Evolutionary conservation across 2,113 vertebrate genomes (phyloP).

Genomic region (Sorex araneus): DNA sequence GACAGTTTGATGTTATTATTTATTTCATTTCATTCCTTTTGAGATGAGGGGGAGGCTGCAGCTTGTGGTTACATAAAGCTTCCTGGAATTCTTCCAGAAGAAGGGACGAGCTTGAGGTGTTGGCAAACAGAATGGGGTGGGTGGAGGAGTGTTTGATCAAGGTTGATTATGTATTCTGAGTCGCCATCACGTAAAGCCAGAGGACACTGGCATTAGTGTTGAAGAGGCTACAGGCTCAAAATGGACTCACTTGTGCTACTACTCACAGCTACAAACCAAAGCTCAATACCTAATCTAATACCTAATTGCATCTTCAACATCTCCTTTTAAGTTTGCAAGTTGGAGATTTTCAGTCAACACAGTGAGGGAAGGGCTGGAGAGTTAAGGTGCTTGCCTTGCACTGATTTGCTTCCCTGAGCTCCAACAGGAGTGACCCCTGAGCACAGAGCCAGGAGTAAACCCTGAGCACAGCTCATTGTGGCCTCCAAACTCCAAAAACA

Average conservation of each 20-base stretch:
- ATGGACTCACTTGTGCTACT: neutral
- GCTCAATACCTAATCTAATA: neutral
- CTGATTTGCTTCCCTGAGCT: no score
- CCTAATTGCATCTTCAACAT: neutral
- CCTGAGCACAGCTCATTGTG: no score
- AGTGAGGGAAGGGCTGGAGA: neutral
- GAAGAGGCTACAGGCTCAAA: neutral
- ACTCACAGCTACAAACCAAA: neutral
- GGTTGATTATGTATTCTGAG: neutral
- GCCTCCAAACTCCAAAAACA: no score
- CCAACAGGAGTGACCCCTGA: no score
- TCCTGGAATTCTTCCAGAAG: slow-evolving; percentile 77
- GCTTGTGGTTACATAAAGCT: slow-evolving; percentile 79
- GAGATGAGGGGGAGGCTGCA: slow-evolving; percentile 16
- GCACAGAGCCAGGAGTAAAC: no score
- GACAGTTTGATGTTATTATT: slow-evolving; percentile 63
- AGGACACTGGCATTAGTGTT: neutral
- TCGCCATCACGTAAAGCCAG: neutral
- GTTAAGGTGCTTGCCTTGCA: no score
- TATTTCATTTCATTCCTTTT: slow-evolving; percentile 67
- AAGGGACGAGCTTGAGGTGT: slow-evolving; percentile 1
- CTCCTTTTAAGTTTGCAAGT: neutral
- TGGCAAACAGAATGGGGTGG: slow-evolving; percentile 1
- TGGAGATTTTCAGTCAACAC: neutral
- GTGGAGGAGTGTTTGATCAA: neutral